Evolutionary conservation across 2,797 vertebrate species (phyloP), one percentile per base, ranked within the genome.

Genomic region (Buphagus erythrorhynchus): DNA sequence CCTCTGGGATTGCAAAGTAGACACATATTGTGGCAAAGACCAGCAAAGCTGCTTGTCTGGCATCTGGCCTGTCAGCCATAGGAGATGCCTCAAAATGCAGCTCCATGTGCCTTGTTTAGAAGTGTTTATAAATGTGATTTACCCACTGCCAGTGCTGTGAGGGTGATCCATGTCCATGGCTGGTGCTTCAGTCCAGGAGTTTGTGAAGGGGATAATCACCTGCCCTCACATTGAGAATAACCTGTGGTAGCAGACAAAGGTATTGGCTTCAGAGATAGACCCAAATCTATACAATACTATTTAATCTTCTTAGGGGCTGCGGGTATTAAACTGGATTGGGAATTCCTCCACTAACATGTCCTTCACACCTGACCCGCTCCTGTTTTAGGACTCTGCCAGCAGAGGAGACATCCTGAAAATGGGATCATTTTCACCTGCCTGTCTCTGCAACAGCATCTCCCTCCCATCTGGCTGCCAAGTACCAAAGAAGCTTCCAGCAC

Each of bases 231-330:
- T 46, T 54, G 88, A 80, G 61, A 58, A 96, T 35, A 93, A 80
- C 81, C 90, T 62, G 33, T 15, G 54, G 81, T 6, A 62, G 38
- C 75, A 94, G 77, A 88, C 71, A 87, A 90, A 96, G 92, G 90
- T 96, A 87, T 38, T 92, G 91, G 86, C 93, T 95, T 84, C 94
- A 92, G 97, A 96, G 96, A 90, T 94, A 98, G 98, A 97, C 97
- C 79, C 96, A 95, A 96, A 95, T 96, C 96, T 97, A 93, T 93
- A 77, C 95, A 97, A 97, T 96, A 86, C 93, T 96, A 42, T 74
- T 89, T 99, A 99, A 99, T 99, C 99, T 98, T 98, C 99, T 99
- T 99, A 99, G 96, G 96, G 97, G 93, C 98, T 98, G 98, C 91
- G 95, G 98, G 98, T 98, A 98, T 99, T 99, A 99, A 98, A 97